phyloP scores from a whole-genome alignment of 2,797 vertebrate species.

The Tragelaphus eurycerus region DNA sequence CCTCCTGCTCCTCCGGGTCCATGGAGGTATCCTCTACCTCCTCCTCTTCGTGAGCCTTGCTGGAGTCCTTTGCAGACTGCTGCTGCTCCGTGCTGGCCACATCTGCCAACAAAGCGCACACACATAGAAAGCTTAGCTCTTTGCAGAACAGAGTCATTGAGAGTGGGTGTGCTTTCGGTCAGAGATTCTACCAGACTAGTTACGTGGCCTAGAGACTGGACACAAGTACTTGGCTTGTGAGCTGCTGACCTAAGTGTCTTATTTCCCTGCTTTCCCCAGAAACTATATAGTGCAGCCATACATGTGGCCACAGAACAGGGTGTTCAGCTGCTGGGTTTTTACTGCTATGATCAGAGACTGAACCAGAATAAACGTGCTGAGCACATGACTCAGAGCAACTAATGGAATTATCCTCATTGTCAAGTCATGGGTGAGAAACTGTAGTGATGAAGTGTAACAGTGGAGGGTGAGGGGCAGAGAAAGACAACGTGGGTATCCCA shows the following conservation, averaged over 20 bases:
- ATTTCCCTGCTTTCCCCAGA: background rate
- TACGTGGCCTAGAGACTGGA: background rate
- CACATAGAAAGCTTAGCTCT: background rate
- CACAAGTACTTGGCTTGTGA: background rate
- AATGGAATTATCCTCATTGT: background rate
- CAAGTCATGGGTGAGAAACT: background rate
- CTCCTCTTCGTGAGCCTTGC: slow-evolving; percentile 82
- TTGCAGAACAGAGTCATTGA: background rate
- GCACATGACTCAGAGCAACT: background rate
- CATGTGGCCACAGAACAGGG: background rate
- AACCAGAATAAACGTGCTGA: background rate
- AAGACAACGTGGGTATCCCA: background rate
- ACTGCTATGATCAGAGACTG: background rate
- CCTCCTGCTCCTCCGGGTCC: slow-evolving; percentile 88
- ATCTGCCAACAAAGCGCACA: slow-evolving; percentile 82
- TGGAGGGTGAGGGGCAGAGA: background rate
- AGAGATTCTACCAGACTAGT: background rate
- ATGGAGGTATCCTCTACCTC: slow-evolving; percentile 84
- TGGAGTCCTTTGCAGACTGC: slow-evolving; percentile 80
- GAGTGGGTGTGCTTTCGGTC: background rate
- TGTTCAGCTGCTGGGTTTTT: background rate
- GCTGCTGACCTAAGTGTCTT: background rate
- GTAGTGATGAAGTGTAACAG: background rate
- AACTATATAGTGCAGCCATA: background rate
- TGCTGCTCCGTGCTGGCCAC: slow-evolving; percentile 94